Base-by-base conservation (phyloP, 2,113 vertebrate genomes). In the Oreochromis aureus region DNA sequence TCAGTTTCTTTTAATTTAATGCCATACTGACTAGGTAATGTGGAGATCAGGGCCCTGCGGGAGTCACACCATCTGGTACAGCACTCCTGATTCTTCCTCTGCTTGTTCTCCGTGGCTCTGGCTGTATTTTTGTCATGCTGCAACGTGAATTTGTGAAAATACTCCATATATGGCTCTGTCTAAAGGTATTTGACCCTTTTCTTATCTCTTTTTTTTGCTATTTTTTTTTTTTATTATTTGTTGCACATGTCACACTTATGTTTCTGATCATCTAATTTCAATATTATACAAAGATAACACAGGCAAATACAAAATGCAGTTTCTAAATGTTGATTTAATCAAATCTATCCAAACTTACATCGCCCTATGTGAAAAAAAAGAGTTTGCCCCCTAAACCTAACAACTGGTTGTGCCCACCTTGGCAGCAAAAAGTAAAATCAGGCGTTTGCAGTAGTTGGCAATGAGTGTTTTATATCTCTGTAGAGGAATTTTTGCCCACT, bases 1-100 rank as follows among this genome's bases (percentile, higher is more conserved):
- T 78, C 46, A 34, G 73, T 53, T 78, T 78, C 16, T 78, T 78
- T 78, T n/a, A 53, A 78, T 53, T 32, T 53, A 51, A 78, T 78
- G 46, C 73, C 46, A 53, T 78, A 53, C 27, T 53, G 73, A 78
- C 73, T 53, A 53, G 6, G 46, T 78, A 78, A 53, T 34, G 73
- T 13, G 30, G 46, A 78, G 73, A 78, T 53, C 46, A 78, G 79
- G 53, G 86, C 73, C 27, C 46, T 53, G 46, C 7, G 18, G 46
- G 27, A 53, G 18, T 51, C 46, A 34, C 73, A 78, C 46, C 46
- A 78, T 78, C 73, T 78, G 73, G 3, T 78, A 51, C 46, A 78
- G 73, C 46, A 78, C 78, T 80, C 13, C n/a, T 80, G 34, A 39
- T 56, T 80, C 34, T 18, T 78, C 18, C 46, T 4, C 73, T 32